Evolutionary conservation across 2,113 vertebrate species (phyloP), one percentile per base, ranked within the genome.

Genomic region (Hippocampus guttulatus): DNA sequence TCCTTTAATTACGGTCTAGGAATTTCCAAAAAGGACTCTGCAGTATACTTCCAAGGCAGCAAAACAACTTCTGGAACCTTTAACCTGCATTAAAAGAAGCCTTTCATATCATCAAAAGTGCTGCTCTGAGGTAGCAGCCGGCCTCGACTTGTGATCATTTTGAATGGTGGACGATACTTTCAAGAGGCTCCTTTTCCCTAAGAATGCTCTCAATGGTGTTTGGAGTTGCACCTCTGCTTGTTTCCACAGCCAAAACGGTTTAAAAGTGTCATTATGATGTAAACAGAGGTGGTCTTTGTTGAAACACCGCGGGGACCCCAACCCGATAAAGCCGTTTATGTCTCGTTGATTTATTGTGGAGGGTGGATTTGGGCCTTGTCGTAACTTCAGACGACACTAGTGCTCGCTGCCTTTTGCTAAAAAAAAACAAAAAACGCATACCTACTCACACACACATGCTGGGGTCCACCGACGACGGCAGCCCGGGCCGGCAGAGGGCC

Each of bases 401-500:
- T 61, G 38, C 63, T 25, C n/a, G n/a, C 40, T 65, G 66, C 21
- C 71, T 27, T 63, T 72, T 55, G 20, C 54, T 2, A 27, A 27
- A 27, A 27, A 27, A 77, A 18, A 75, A 18, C 69, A 43, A 58
- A 68, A 68, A 64, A 51, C 21, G 27, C 54, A 51, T 60, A 54
- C 30, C 20, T 40, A 40, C 67, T 51, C 70, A 69, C 65, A 54
- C 23, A 45, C 57, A 47, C 65, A 55, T 27, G 40, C 75, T 61
- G 45, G 51, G 62, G 64, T 73, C 49, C 76, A 64, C 75, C 15
- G 11, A 74, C 72, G 18, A 38, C 88, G 69, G 77, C 81, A 81
- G 81, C 81, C 74, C 84, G 70, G 70, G 73, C 82, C 3, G 30
- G 70, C 72, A 64, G 83, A 83, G 84, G 70, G 80, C 80, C 78